These are phyloP conservation scores for Eulithis prunata DNA, from an alignment of 2,888 invertebrate species.

Conservation along the genomic window DNA sequence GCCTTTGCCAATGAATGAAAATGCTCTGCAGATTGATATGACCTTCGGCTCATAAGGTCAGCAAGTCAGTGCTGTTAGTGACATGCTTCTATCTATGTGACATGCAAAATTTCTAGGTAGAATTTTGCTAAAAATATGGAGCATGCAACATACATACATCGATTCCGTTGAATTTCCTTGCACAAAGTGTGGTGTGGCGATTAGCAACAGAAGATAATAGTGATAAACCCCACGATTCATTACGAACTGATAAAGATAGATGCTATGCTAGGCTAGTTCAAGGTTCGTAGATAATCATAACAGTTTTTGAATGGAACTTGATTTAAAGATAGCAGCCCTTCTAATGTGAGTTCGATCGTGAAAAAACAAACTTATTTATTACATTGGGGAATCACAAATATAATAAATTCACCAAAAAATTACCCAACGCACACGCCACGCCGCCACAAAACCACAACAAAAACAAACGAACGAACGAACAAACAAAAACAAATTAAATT, in stretches of 20 bases:
- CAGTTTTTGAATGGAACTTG: constrained; percentile 10
- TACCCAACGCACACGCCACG: neutral
- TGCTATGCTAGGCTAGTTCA: constrained; percentile 19
- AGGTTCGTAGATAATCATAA: constrained; percentile 21
- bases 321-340: neutral
- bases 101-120: neutral
- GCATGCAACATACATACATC: constrained; percentile 24
- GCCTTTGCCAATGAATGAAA: constrained; percentile 7
- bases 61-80: neutral
- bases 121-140: neutral
- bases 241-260: constrained; percentile 17
- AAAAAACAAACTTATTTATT: no score
- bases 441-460: neutral
- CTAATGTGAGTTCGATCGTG: neutral
- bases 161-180: constrained; percentile 25
- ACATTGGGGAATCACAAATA: neutral
- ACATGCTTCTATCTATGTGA: neutral
- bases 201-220: constrained; percentile 22
- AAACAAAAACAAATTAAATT: neutral
- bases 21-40: constrained; percentile 24
- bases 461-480: neutral
- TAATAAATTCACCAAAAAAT: neutral
- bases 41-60: constrained; percentile 19
- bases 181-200: constrained; percentile 22
- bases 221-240: constrained; percentile 22